These are phyloP conservation scores for Hippolais icterina DNA, from an alignment of 2,113 vertebrate genomes.

Conservation along the genomic window DNA sequence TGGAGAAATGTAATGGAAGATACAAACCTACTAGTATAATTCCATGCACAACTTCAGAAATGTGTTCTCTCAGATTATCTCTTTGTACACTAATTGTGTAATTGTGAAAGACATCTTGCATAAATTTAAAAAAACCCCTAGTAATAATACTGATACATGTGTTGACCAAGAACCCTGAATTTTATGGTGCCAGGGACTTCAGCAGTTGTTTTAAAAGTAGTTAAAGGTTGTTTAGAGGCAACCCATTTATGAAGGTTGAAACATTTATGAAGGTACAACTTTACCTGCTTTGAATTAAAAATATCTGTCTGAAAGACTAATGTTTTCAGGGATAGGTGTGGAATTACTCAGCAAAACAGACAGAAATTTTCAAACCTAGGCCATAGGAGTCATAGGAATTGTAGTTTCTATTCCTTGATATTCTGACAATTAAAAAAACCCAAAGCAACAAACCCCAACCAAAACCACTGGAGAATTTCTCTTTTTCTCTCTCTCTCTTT, in stretches of 20 bases:
- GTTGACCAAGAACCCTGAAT: background rate
- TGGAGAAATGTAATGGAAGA: background rate
- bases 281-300: background rate
- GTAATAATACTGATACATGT: background rate
- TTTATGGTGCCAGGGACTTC: background rate
- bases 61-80: background rate
- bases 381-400: background rate
- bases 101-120: background rate
- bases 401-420: background rate
- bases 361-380: background rate
- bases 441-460: background rate
- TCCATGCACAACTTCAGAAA: background rate
- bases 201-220: background rate
- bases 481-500: no score
- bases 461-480: background rate
- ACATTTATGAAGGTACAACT: background rate
- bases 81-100: background rate
- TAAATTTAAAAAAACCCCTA: background rate
- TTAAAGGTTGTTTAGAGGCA: background rate
- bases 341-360: background rate
- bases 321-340: background rate
- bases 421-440: background rate
- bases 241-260: background rate
- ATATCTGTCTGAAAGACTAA: background rate
- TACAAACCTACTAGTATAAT: background rate